These are phyloP conservation scores for Diadema setosum DNA, from an alignment of 35 echinoderm and acorn worm species.

Conservation along the genomic window DNA sequence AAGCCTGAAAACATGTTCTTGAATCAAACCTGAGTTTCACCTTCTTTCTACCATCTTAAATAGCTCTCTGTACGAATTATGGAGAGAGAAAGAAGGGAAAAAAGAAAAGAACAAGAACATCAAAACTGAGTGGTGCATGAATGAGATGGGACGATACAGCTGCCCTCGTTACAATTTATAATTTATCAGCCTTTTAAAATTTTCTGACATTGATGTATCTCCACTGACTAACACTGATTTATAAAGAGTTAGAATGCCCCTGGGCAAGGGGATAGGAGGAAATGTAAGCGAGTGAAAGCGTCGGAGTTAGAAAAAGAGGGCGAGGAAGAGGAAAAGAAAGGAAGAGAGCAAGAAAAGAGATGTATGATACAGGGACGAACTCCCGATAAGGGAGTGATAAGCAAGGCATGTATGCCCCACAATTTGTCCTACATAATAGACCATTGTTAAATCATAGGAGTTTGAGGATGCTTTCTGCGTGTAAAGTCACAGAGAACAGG, in stretches of 20 bases:
- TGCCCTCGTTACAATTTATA: neutral
- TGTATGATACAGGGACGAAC: no score
- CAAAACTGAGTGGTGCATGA: neutral
- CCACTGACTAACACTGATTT: conserved; percentile 17
- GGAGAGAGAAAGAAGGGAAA: no score
- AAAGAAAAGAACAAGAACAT: no score
- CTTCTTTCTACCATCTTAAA: no score
- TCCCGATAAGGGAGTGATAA: conserved; percentile 1
- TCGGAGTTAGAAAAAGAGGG: neutral
- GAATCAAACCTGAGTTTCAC: no score
- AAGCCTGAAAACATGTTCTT: no score
- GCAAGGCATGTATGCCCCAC: neutral
- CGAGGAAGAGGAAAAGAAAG: neutral
- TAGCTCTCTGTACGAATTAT: no score
- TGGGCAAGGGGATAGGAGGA: neutral
- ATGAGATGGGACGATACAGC: neutral
- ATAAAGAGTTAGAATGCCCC: conserved; percentile 18
- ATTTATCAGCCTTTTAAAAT: conserved; percentile 11
- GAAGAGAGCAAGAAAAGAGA: neutral
- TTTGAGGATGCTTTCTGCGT: no score
- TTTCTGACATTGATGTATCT: neutral
- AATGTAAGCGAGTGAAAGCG: neutral
- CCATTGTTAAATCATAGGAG: neutral
- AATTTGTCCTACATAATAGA: conserved; percentile 23
- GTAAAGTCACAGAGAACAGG: no score